Conservation (phyloP, 2,888 invertebrate species). For the Polydrusus cervinus region DNA sequence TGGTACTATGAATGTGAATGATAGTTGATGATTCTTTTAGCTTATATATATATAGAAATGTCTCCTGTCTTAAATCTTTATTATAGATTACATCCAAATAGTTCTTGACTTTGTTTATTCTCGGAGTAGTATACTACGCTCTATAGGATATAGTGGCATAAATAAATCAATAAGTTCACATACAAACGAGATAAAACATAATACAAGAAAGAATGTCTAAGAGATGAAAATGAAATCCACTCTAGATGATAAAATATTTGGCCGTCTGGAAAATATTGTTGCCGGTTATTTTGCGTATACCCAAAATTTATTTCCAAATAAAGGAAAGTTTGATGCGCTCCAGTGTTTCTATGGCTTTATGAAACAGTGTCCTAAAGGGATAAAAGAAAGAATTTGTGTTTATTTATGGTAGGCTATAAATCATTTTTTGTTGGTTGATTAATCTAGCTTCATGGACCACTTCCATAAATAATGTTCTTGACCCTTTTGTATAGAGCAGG, state of each 20-base stretch:
- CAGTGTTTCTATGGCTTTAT: background rate
- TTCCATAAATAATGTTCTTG: too few relatives aligned
- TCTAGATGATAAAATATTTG: conserved; percentile 4
- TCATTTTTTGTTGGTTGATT: background rate
- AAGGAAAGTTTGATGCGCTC: background rate
- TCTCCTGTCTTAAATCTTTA: too few relatives aligned
- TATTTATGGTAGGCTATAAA: background rate
- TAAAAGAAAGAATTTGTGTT: background rate
- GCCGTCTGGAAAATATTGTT: background rate
- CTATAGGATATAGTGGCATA: background rate
- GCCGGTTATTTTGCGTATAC: background rate
- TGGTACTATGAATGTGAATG: too few relatives aligned
- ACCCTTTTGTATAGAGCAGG: too few relatives aligned
- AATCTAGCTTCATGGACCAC: background rate
- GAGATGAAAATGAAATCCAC: conserved; percentile 5
- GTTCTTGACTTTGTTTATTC: too few relatives aligned
- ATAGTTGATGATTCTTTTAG: too few relatives aligned
- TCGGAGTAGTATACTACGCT: too few relatives aligned
- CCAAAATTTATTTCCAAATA: background rate
- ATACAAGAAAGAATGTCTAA: background rate
- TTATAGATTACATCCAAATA: too few relatives aligned
- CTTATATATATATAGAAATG: too few relatives aligned
- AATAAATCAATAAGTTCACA: background rate
- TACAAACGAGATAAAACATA: background rate
- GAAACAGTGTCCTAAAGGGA: background rate